These are phyloP conservation scores for Xestia ashworthii DNA, from an alignment of 2,888 invertebrate species.

Conservation along the genomic window DNA sequence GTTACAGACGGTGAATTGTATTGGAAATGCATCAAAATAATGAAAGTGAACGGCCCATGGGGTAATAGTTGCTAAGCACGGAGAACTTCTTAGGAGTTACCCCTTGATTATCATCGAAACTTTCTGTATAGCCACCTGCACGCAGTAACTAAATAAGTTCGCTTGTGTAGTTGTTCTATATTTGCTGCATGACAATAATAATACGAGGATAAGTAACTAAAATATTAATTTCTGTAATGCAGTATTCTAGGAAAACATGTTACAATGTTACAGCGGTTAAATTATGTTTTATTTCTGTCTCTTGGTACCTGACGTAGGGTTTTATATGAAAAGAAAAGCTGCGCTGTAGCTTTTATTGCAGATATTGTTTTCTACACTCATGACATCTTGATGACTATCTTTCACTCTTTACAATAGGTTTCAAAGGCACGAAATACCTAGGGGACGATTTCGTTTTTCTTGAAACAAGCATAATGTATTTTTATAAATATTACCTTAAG, in stretches of 20 bases:
- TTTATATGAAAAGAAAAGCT: not conserved
- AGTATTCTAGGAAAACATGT: not conserved
- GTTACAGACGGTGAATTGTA: conserved; percentile 52
- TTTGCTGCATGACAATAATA: not conserved
- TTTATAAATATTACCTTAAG: not conserved
- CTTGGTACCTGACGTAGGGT: not conserved
- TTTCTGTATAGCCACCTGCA: conserved; percentile 48
- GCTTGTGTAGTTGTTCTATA: conserved; percentile 9
- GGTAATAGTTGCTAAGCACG: conserved; percentile 65
- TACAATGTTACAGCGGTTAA: not conserved
- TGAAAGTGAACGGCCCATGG: conserved; percentile 52
- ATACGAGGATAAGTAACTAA: not conserved
- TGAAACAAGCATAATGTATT: not conserved
- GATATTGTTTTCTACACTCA: not conserved
- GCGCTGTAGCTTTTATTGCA: not conserved
- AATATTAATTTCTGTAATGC: not conserved
- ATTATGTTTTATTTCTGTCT: not conserved
- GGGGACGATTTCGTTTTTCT: not conserved
- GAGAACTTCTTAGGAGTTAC: conserved; percentile 52
- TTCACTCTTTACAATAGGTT: not conserved
- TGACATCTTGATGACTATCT: not conserved
- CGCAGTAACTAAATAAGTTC: conserved; percentile 22
- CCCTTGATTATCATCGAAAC: conserved; percentile 53
- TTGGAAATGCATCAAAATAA: conserved; percentile 69
- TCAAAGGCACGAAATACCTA: not conserved